These are phyloP conservation scores for Microctonus hyperodae DNA, from an alignment of 2,888 invertebrate species.

Conservation along the genomic window DNA sequence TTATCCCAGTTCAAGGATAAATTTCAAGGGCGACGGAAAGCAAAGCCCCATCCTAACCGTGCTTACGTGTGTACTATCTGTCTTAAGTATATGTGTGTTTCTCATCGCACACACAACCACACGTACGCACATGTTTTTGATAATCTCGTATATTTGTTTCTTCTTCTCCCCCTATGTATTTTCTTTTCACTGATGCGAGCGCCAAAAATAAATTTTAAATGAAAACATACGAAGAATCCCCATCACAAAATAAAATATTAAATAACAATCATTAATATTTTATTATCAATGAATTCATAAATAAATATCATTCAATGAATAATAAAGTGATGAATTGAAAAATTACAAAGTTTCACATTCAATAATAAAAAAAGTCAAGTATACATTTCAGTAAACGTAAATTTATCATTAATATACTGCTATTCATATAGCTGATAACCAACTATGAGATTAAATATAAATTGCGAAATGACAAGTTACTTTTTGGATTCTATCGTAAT, in stretches of 20 bases:
- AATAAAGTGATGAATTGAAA: neutral
- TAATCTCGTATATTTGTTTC: neutral
- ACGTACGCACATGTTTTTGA: neutral
- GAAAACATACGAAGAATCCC: neutral
- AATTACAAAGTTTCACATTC: too few relatives aligned
- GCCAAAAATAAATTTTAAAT: neutral
- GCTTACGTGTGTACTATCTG: neutral
- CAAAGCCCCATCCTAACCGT: constrained; percentile 4
- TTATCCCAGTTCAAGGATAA: constrained; percentile 60
- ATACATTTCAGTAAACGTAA: too few relatives aligned
- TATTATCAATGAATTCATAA: neutral
- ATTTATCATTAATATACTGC: too few relatives aligned
- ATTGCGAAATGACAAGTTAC: constrained; percentile 18
- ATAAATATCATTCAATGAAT: neutral
- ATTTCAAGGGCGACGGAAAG: constrained; percentile 55
- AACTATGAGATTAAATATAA: neutral
- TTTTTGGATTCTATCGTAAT: constrained; percentile 22
- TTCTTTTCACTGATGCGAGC: neutral
- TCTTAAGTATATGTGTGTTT: neutral
- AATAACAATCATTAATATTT: neutral
- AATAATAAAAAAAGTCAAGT: too few relatives aligned
- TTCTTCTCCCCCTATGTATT: neutral
- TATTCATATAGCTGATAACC: neutral
- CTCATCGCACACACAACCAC: neutral
- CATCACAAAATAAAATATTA: neutral